Conservation (phyloP, 2,113 vertebrate genomes). For the Vicugna pacos region DNA sequence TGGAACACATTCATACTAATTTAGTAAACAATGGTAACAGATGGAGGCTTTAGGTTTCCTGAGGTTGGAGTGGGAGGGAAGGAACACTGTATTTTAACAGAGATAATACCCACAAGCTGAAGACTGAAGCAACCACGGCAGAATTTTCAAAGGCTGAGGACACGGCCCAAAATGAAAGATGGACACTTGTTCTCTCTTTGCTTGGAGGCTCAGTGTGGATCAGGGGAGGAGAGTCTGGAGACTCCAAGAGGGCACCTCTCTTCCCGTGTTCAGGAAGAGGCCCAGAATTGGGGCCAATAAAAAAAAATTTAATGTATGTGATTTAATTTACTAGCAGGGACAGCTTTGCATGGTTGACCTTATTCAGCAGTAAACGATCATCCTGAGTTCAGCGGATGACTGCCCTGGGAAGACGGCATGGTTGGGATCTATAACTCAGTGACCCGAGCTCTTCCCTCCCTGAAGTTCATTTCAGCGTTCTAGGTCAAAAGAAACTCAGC, state of each 20-base stretch:
- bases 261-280: neutral
- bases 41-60: neutral
- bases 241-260: neutral
- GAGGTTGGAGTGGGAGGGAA: neutral
- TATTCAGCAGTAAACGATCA: neutral
- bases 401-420: neutral
- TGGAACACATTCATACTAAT: conserved; percentile 11
- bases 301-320: neutral
- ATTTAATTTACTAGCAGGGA: neutral
- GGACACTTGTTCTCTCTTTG: neutral
- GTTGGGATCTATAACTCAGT: neutral
- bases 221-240: neutral
- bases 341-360: neutral
- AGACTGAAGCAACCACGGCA: neutral
- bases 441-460: neutral
- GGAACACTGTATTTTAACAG: neutral
- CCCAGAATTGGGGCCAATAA: neutral
- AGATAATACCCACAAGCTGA: neutral
- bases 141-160: conserved; percentile 47
- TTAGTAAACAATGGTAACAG: neutral
- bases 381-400: neutral
- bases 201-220: neutral
- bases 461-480: neutral
- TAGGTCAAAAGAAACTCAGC: neutral
- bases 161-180: neutral